These are phyloP conservation scores for Drosophila quinaria DNA, from an alignment of 2,888 invertebrate genomes.

Conservation along the genomic window DNA sequence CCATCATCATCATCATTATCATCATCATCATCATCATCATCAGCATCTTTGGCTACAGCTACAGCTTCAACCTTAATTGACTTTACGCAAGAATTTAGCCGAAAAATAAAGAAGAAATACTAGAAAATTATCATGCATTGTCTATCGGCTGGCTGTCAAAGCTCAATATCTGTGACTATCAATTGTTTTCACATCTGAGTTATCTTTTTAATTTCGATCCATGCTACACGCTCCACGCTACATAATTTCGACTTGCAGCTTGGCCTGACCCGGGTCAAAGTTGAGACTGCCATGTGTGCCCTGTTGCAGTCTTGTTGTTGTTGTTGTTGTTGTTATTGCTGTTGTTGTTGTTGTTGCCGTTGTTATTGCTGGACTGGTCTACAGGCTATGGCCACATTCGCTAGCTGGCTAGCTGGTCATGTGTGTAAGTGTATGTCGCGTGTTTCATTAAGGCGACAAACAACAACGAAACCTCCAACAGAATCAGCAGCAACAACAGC, in stretches of 20 bases:
- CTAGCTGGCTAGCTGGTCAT: conserved; percentile 28
- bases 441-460: conserved; percentile 82
- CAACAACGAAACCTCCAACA: conserved; percentile 68
- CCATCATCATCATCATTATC: conserved; percentile 15
- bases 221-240: conserved; percentile 55
- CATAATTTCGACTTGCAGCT: conserved; percentile 69
- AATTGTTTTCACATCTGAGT: conserved; percentile 83
- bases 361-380: conserved; percentile 40
- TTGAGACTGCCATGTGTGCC: conserved; percentile 67
- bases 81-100: conserved; percentile 65
- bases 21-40: conserved; percentile 12
- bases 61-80: conserved; percentile 68
- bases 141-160: conserved; percentile 78
- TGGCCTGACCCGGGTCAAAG: conserved; percentile 80
- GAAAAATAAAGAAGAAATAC: conserved; percentile 22
- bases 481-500: conserved; percentile 22
- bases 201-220: conserved; percentile 79
- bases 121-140: conserved; percentile 71
- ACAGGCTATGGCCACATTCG: conserved; percentile 40
- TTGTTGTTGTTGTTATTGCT: conserved; percentile 5
- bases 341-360: conserved; percentile 1
- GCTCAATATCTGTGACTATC: conserved; percentile 80
- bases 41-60: conserved; percentile 14
- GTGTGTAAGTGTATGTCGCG: conserved; percentile 76
- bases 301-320: conserved; percentile 27